Base-by-base conservation (phyloP, 2,888 invertebrate species). In the Dascillus cervinus region DNA sequence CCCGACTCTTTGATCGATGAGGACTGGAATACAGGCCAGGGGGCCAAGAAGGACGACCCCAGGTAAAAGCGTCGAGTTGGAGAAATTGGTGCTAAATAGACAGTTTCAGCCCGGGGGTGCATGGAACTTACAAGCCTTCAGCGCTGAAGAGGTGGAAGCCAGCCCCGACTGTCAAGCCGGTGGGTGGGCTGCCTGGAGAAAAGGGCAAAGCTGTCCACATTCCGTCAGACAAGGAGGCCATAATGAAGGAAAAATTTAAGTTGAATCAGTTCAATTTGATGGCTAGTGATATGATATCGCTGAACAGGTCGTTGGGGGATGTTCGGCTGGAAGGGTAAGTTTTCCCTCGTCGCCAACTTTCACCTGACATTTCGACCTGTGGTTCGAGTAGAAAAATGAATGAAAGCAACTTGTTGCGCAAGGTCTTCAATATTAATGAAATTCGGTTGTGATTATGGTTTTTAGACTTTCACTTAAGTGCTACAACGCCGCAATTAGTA, bases 261-360 rank as follows among this genome's bases (percentile, higher is more conserved):
- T 79, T 96, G 57, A 98, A 98, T 70, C 97, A 98, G 71, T 98
- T 98, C 70, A 98, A 98, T 69, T 72, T 98, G 49, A 70, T 96
- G 64, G 98, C 97, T 46, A 95, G 94, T 64, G 96, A 98, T 65
- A 85, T 90, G 81, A 95, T 98, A 56, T 91, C 95, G 40, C 66
- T 97, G 41, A 98, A 98, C 70, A 75, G 98, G 53, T 91, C 92
- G 4, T 73, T 98, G 33, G 82, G 88, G 13, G 98, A 98, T 67
- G 91, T 96, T 44, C 71, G 97, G 56, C 77, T 94, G 60, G 84
- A 85, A 44, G 88, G 88, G 87, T 94, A 68, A 78, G 81, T 73
- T 13, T 22, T 15, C 5, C 12, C 26, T 39, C n/a, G n/a, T n/a
- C n/a, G n/a, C n/a, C n/a, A n/a, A n/a, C n/a, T 13, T 36, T 33